These are phyloP conservation scores for Drosophila nannoptera DNA, from an alignment of 1,140 invertebrate species.

Conservation along the genomic window DNA sequence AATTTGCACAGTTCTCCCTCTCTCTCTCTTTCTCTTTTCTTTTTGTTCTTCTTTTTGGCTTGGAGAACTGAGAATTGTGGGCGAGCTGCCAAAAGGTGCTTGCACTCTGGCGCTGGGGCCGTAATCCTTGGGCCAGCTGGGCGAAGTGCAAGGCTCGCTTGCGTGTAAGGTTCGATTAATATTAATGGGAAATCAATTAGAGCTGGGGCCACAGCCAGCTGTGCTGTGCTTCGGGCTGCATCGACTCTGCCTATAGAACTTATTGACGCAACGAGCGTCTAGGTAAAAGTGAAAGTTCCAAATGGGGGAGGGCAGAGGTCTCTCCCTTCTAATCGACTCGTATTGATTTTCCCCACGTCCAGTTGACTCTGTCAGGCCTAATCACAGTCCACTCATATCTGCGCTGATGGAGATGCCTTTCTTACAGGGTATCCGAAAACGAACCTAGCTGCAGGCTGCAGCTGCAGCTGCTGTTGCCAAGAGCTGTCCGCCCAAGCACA, in stretches of 20 bases:
- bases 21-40: constrained; percentile 1
- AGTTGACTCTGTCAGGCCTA: neutral
- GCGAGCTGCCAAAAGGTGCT: constrained; percentile 19
- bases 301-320: too few relatives aligned
- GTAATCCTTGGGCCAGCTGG: constrained; percentile 56
- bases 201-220: constrained; percentile 6
- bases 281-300: too few relatives aligned
- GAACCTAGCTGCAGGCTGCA: constrained; percentile 11
- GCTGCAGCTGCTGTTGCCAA: constrained; percentile 22
- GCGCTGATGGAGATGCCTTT: too few relatives aligned
- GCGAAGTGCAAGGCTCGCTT: constrained; percentile 57
- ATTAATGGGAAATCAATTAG: constrained; percentile 70
- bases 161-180: constrained; percentile 63
- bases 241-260: too few relatives aligned
- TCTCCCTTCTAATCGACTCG: neutral
- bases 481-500: constrained; percentile 70
- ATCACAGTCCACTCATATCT: too few relatives aligned
- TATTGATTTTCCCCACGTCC: neutral
- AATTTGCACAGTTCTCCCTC: constrained; percentile 1
- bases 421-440: constrained; percentile 4
- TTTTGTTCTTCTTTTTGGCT: neutral
- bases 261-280: too few relatives aligned
- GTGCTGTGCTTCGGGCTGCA: neutral
- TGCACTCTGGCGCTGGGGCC: constrained; percentile 1
- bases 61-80: neutral